Percentiles rank a stretch among this genome's conserved stretches.
Conservation (phyloP, 2,888 invertebrate species). For the Perizoma affinitatum region DNA sequence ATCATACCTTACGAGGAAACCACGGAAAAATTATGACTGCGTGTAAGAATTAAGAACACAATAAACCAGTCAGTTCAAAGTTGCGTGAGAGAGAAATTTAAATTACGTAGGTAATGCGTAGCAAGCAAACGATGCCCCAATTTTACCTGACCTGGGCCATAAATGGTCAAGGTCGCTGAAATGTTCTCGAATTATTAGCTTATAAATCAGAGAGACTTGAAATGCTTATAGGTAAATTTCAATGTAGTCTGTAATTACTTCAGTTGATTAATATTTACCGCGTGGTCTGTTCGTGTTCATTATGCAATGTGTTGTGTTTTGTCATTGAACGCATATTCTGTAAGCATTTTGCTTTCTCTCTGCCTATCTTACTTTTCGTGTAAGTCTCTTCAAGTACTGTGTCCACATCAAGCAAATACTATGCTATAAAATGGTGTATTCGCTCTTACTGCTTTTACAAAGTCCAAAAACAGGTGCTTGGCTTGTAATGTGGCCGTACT, state of each 20-base stretch:
- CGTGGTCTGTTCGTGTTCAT: conserved; percentile 6
- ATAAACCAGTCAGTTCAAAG: conserved; percentile 25
- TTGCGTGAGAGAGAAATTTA: conserved; percentile 37
- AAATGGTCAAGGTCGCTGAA: conserved; percentile 31
- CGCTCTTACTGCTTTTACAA: too few species aligned
- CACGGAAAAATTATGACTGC: conserved; percentile 26
- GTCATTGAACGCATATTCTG: conserved; percentile 4
- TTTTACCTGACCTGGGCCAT: conserved; percentile 21
- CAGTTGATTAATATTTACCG: conserved; percentile 20
- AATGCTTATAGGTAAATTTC: conserved; percentile 12
- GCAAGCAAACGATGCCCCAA: conserved; percentile 21
- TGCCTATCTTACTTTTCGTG: neutral
- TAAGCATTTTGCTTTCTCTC: neutral
- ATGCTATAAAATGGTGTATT: too few species aligned
- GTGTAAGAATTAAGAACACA: conserved; percentile 22
- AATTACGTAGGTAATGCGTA: conserved; percentile 23
- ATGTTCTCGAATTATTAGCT: conserved; percentile 22
- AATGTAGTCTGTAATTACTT: conserved; percentile 10
- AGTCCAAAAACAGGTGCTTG: too few species aligned
- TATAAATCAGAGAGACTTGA: conserved; percentile 24
- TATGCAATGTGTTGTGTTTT: conserved; percentile 8
- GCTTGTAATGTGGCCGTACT: too few species aligned
- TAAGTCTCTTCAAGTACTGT: too few species aligned
- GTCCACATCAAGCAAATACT: too few species aligned
- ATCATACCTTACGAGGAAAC: conserved; percentile 16